A percentile compares a stretch with the other conserved stretches of the same genome.
These are phyloP conservation scores for Oligia strigilis DNA, from an alignment of 2,888 invertebrate genomes.

Conservation along the genomic window DNA sequence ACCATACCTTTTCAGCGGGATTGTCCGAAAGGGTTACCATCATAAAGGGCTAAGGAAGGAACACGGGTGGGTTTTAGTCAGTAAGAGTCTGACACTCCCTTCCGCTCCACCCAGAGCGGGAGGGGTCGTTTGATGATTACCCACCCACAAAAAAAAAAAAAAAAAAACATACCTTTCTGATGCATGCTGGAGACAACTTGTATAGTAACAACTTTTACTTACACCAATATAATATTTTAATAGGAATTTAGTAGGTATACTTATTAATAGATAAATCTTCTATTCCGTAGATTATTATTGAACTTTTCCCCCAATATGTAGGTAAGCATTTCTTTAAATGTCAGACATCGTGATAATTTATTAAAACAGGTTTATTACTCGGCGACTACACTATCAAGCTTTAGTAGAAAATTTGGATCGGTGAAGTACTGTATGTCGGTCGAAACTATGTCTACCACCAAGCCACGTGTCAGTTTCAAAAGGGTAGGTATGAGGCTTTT, in stretches of 20 bases:
- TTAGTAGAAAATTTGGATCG: neutral
- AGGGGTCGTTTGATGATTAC: too few species aligned
- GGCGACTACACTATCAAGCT: neutral
- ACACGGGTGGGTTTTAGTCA: too few species aligned
- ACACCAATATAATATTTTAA: neutral
- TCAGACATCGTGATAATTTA: constrained; percentile 22
- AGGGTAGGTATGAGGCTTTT: neutral
- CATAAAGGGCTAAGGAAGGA: too few species aligned
- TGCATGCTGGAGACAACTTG: neutral
- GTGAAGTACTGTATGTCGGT: neutral
- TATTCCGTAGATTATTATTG: neutral
- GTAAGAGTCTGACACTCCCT: too few species aligned
- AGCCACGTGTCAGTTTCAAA: neutral
- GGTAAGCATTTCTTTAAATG: constrained; percentile 17
- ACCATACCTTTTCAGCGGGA: neutral
- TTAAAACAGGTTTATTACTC: constrained; percentile 2
- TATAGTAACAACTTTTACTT: neutral
- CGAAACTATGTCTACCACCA: too few species aligned
- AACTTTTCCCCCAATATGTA: neutral
- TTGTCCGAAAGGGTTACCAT: too few species aligned
- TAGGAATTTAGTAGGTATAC: constrained; percentile 7
- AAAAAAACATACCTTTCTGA: neutral
- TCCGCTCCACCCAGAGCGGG: too few species aligned
- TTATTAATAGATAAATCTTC: neutral
- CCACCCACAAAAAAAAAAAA: too few species aligned